Evolutionary conservation across 2,113 vertebrate species (phyloP).

Genomic region (Nycticryphes semicollaris): DNA sequence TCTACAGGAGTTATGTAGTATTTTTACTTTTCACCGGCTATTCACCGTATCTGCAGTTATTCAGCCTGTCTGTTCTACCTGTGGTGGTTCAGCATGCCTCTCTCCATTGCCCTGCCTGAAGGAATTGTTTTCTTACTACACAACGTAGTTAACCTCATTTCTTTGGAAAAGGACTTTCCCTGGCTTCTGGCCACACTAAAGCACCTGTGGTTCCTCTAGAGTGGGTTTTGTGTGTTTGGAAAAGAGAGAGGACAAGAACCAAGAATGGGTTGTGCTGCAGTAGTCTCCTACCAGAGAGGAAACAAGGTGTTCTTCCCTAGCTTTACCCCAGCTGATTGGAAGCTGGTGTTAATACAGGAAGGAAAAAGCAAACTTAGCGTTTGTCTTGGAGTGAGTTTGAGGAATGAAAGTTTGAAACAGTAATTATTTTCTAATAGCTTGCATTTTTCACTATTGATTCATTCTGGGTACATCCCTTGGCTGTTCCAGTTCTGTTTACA

Average conservation of each 20-base stretch:
- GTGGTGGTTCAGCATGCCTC: background rate
- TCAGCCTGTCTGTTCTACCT: background rate
- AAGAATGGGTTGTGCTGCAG: background rate
- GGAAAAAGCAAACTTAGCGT: background rate
- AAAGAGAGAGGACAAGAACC: background rate
- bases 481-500: background rate
- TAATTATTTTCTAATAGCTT: background rate
- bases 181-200: background rate
- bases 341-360: background rate
- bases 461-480: background rate
- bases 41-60: background rate
- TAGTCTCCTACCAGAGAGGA: background rate
- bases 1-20: background rate
- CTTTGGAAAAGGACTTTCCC: background rate
- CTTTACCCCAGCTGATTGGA: background rate
- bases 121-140: background rate
- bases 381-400: background rate
- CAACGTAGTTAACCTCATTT: background rate
- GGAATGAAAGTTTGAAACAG: background rate
- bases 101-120: background rate
- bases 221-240: background rate
- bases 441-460: background rate
- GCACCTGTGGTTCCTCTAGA: background rate
- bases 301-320: background rate
- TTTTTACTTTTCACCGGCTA: background rate